Evolutionary conservation across 2,888 invertebrate species (phyloP), one percentile per base, ranked within the genome.

Genomic region (Xanthorhoe spadicearia): DNA sequence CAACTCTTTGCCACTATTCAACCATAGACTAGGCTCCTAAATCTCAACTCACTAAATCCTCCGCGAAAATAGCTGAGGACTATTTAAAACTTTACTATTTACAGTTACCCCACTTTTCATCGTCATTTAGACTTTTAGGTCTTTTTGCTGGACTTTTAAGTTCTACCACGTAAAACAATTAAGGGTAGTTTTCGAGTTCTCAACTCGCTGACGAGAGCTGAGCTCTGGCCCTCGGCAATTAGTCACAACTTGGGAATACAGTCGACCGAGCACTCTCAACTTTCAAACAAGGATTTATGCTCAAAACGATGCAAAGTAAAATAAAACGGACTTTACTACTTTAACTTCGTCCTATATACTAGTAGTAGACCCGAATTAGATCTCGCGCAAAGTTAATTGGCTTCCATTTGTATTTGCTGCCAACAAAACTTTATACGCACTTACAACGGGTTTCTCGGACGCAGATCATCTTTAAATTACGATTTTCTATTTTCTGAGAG

Each of bases 161-260:
- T 51, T 23, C 23, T 13, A 19, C 13, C 51, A 51, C 19, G 23
- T 19, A 51, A 23, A 51, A 51, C 23, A 51, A 51, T 23, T 51
- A 51, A 10, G 19, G 18, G 51, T 23, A 51, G 51, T 51, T 51
- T 51, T 23, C 19, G 19, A 51, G 49, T 10, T 49, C 23, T 48
- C 48, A 6, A 17, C 48, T 23, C 49, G 49, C 23, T 23, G 19
- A 13, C 19, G 6, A 23, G 23, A 13, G 23, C 19, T 23, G 23
- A 23, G 23, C 51, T 51, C 51, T 51, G 13, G 3, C 51, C 5
- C 51, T 19, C 51, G 51, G n/a, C 51, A 51, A 51, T 51, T 51
- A 51, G 51, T n/a, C 13, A n/a, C 51, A 51, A 51, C 51, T 23
- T 51, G 23, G 1, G 13, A 13, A 23, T 28, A 51, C 51, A 51